Conservation (phyloP, 2,797 vertebrate genomes). For the Sebastes cheni region DNA sequence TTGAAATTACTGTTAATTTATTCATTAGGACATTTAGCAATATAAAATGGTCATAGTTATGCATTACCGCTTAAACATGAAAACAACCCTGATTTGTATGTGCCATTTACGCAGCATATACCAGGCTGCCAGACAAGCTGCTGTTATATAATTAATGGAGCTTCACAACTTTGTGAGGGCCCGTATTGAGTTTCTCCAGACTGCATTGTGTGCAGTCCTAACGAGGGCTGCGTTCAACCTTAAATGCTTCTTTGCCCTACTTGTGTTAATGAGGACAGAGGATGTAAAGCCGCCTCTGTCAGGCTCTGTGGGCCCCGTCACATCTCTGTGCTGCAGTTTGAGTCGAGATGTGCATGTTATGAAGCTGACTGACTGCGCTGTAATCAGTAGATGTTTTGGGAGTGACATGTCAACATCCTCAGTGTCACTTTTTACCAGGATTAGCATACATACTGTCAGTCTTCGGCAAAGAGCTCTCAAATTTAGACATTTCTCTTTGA, state of each 20-base stretch:
- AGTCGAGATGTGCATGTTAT: background rate
- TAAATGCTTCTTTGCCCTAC: background rate
- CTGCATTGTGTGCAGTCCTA: background rate
- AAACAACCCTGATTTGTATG: background rate
- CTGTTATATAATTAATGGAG: slow-evolving; percentile 38
- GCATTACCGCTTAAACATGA: too few relatives aligned
- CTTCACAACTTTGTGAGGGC: slow-evolving; percentile 12
- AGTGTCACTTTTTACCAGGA: background rate
- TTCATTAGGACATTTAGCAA: background rate
- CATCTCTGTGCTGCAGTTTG: background rate
- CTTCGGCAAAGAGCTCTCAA: background rate
- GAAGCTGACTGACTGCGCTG: background rate
- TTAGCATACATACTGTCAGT: background rate
- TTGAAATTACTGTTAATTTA: too few relatives aligned
- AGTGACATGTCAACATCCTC: background rate
- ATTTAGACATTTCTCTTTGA: background rate
- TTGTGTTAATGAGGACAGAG: background rate
- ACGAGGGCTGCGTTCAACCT: background rate
- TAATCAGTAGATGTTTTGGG: background rate
- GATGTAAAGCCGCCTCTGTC: background rate
- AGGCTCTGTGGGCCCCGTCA: background rate
- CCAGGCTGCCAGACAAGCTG: background rate
- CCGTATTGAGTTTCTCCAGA: slow-evolving; percentile 30
- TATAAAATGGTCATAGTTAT: background rate
- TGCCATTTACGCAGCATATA: background rate